These are phyloP conservation scores for Bombus picipes DNA, from an alignment of 1,140 invertebrate genomes.

Conservation along the genomic window DNA sequence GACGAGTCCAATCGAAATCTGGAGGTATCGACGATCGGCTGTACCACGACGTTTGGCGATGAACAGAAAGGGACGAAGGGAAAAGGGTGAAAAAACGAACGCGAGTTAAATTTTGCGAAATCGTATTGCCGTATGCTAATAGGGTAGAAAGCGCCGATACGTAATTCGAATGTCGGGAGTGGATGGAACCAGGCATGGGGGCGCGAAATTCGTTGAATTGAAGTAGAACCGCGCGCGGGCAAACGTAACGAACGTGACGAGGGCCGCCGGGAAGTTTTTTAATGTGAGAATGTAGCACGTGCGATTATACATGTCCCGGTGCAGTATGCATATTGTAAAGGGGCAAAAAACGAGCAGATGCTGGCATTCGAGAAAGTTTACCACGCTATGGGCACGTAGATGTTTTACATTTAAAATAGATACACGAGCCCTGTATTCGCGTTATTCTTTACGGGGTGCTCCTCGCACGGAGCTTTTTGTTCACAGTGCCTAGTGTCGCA, in stretches of 20 bases:
- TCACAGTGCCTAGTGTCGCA: not conserved
- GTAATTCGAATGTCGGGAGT: not conserved
- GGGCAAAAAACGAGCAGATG: conserved; percentile 57
- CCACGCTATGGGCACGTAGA: conserved; percentile 46
- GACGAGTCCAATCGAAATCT: conserved; percentile 68
- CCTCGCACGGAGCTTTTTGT: conserved; percentile 10
- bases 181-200: not conserved
- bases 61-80: not conserved
- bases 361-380: conserved; percentile 55
- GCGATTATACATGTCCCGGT: conserved; percentile 63
- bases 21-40: conserved; percentile 45
- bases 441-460: conserved; percentile 36
- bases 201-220: conserved; percentile 37
- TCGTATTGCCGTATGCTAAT: conserved; percentile 5
- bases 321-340: conserved; percentile 61
- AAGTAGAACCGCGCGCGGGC: not conserved
- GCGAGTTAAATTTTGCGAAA: not conserved
- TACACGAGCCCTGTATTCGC: conserved; percentile 31
- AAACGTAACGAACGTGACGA: conserved; percentile 61
- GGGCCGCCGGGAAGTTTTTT: conserved; percentile 55
- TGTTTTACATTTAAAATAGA: conserved; percentile 61
- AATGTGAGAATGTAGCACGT: conserved; percentile 67
- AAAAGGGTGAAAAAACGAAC: not conserved
- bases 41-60: not conserved
- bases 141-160: conserved; percentile 10